phyloP scores from a whole-genome alignment of 64 coral and sea anemone species.

The Montipora efflorescens region DNA sequence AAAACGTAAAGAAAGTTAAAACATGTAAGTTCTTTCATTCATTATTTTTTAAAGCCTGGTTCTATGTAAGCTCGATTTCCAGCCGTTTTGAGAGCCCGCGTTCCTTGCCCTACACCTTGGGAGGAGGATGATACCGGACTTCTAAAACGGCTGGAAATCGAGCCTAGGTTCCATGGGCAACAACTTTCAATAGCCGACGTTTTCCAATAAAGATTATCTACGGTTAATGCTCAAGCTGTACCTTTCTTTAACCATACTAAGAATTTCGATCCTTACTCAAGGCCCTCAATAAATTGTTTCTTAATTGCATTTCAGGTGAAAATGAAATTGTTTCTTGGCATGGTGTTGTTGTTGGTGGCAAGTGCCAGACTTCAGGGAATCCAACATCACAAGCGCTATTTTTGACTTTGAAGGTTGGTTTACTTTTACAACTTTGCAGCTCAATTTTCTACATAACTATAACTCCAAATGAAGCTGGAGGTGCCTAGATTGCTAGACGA shows the following conservation, averaged over 20 bases:
- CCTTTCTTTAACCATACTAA: not conserved
- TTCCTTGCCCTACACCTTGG: too few species aligned
- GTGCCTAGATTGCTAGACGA: too few species aligned
- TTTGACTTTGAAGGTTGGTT: constrained; percentile 73
- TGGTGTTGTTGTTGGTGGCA: constrained; percentile 65
- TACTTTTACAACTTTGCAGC: too few species aligned
- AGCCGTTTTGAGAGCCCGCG: too few species aligned
- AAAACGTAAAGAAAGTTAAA: not conserved
- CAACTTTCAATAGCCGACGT: too few species aligned
- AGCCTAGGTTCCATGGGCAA: too few species aligned
- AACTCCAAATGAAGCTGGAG: too few species aligned
- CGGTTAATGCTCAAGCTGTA: not conserved
- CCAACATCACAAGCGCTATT: constrained; percentile 68
- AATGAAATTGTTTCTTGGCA: constrained; percentile 59
- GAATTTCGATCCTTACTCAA: not conserved
- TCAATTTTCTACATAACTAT: too few species aligned
- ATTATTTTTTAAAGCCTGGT: not conserved
- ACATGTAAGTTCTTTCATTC: not conserved
- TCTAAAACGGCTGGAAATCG: too few species aligned
- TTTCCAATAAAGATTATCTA: not conserved
- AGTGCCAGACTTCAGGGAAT: constrained; percentile 60
- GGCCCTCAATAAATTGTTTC: not conserved
- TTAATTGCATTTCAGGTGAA: constrained; percentile 25
- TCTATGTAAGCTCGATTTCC: too few species aligned
- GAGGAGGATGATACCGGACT: too few species aligned